Percentiles rank a stretch among this genome's conserved stretches.
phyloP scores from a whole-genome alignment of 2,797 vertebrate species.

The Sebastes hubbsi region DNA sequence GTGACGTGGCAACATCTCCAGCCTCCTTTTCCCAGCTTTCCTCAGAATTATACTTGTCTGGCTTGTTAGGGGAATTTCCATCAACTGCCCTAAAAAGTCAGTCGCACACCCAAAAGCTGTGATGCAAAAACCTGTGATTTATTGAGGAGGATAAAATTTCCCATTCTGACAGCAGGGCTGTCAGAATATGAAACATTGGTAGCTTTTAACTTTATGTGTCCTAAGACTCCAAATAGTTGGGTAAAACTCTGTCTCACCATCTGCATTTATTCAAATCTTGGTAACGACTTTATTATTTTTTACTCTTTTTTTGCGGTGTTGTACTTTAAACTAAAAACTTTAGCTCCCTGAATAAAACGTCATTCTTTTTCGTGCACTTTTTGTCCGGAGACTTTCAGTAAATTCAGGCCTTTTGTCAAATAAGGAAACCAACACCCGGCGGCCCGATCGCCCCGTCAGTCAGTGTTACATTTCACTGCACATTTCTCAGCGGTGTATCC shows the following conservation, averaged over 20 bases:
- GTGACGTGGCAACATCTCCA: conserved; percentile 49
- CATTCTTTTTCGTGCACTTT: not conserved
- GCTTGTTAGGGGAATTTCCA: conserved; percentile 56
- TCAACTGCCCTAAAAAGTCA: conserved; percentile 18
- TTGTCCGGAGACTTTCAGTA: not conserved
- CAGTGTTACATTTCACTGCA: conserved; percentile 67
- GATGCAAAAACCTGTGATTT: conserved; percentile 48
- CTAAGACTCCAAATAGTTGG: not conserved
- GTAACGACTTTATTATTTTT: not conserved
- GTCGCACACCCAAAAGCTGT: conserved; percentile 28
- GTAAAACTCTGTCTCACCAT: conserved; percentile 14
- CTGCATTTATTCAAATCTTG: conserved; percentile 24
- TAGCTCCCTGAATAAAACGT: not conserved
- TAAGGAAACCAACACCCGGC: conserved; percentile 49
- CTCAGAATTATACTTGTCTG: conserved; percentile 44
- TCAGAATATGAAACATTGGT: conserved; percentile 29
- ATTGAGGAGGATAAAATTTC: conserved; percentile 17
- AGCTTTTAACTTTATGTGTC: conserved; percentile 10
- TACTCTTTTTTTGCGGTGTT: not conserved
- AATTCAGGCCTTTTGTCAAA: conserved; percentile 39
- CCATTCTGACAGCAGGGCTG: conserved; percentile 3
- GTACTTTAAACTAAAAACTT: not conserved
- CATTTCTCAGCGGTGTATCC: conserved; percentile 45
- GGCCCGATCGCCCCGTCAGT: conserved; percentile 20
- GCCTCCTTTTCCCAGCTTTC: not conserved